A percentile compares a stretch with the other conserved stretches of the same genome.
Conservation (phyloP, 2,888 invertebrate species). For the Stenchaetothrips biformis region DNA sequence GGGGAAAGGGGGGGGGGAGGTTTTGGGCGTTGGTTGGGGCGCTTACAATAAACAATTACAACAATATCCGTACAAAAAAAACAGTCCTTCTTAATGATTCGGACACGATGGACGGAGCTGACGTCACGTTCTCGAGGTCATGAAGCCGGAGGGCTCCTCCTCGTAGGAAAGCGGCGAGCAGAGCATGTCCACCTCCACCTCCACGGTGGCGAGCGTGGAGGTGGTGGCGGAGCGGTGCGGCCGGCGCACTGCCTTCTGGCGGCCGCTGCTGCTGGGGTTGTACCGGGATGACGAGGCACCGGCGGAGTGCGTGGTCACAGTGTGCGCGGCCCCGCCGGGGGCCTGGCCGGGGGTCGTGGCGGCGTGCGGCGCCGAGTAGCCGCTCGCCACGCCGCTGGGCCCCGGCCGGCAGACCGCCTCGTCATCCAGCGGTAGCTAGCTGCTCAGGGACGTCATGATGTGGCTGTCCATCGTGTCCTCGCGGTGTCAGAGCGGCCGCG, state of each 20-base stretch:
- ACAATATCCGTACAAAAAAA: no score
- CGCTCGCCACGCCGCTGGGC: neutral
- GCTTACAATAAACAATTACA: no score
- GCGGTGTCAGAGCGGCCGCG: slow-evolving; percentile 40
- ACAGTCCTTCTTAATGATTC: no score
- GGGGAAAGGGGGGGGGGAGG: no score
- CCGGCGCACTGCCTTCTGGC: neutral
- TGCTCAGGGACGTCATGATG: slow-evolving; percentile 39
- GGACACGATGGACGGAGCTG: slow-evolving; percentile 11
- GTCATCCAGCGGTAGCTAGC: slow-evolving; percentile 34
- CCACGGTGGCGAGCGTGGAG: slow-evolving; percentile 15
- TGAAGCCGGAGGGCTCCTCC: slow-evolving; percentile 1
- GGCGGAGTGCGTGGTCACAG: neutral
- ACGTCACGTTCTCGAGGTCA: slow-evolving; percentile 12
- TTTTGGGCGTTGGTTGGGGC: no score
- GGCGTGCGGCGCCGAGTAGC: neutral
- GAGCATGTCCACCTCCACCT: slow-evolving; percentile 17
- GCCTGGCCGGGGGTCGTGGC: neutral
- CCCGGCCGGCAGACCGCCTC: neutral
- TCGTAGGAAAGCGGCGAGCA: slow-evolving; percentile 2
- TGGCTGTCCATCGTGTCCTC: slow-evolving; percentile 40
- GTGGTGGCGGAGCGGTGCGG: slow-evolving; percentile 10
- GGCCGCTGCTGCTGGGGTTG: neutral
- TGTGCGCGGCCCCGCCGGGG: neutral
- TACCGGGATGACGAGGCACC: neutral